These are phyloP conservation scores for Seriola aureovittata DNA, from an alignment of 2,113 vertebrate genomes.

Conservation along the genomic window DNA sequence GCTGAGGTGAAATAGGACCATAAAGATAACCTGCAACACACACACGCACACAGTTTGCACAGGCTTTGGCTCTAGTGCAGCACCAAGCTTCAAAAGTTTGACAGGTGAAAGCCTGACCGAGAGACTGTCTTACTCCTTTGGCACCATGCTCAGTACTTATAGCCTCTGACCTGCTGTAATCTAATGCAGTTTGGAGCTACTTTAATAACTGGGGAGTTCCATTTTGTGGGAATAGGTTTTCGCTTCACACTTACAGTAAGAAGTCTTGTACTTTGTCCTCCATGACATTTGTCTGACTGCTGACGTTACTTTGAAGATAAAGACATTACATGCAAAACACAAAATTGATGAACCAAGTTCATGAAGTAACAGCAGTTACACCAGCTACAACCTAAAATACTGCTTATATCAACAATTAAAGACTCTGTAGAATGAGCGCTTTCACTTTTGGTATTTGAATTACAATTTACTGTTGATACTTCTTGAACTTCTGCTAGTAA, in stretches of 20 bases:
- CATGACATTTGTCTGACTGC: not conserved
- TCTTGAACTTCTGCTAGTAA: no score
- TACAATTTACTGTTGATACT: no score
- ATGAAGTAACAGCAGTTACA: not conserved
- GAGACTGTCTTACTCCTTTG: not conserved
- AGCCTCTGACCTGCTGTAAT: not conserved
- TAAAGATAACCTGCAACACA: not conserved
- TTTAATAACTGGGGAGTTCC: not conserved
- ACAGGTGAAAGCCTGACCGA: constrained; percentile 24
- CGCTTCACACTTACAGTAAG: not conserved
- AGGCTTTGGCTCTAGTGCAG: not conserved
- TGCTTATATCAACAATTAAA: not conserved
- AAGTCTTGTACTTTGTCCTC: constrained; percentile 9
- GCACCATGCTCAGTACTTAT: not conserved
- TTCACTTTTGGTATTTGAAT: no score
- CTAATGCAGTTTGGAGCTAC: no score
- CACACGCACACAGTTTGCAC: not conserved
- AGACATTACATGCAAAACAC: not conserved
- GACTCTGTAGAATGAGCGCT: no score
- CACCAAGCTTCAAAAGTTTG: constrained; percentile 9
- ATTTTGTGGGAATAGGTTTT: not conserved
- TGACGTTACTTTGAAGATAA: not conserved
- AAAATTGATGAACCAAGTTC: not conserved
- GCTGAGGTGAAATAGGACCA: constrained; percentile 1
- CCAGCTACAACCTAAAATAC: not conserved